Conservation (phyloP, 2,888 invertebrate species). For the Eucera pruinosa region DNA sequence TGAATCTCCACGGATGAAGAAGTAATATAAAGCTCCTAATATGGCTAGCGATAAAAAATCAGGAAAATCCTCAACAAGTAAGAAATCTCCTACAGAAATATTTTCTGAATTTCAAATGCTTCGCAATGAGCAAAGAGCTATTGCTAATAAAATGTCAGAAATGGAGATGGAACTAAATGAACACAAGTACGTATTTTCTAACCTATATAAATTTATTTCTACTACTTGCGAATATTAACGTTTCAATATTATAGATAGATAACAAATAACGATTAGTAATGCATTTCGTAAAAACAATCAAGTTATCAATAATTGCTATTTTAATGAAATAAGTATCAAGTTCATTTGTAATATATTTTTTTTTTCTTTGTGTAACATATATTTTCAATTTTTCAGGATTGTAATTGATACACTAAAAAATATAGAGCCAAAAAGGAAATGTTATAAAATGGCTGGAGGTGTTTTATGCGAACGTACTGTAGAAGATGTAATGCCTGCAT, state of each 20-base stretch:
- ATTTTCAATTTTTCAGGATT: slow-evolving; percentile 87
- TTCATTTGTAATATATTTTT: neutral
- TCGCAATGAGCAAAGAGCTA: slow-evolving; percentile 93
- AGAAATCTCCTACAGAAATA: slow-evolving; percentile 89
- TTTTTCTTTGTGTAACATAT: slow-evolving; percentile 2
- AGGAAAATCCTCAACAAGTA: slow-evolving; percentile 74
- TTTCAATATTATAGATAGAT: neutral
- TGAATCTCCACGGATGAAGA: slow-evolving; percentile 24
- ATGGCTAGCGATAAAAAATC: slow-evolving; percentile 82
- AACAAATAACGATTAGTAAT: neutral
- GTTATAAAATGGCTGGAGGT: slow-evolving; percentile 97
- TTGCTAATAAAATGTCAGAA: slow-evolving; percentile 95
- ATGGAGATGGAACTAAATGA: slow-evolving; percentile 97
- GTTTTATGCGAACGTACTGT: slow-evolving; percentile 97
- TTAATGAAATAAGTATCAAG: neutral
- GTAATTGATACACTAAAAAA: slow-evolving; percentile 96
- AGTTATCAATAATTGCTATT: neutral
- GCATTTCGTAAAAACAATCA: too few relatives aligned
- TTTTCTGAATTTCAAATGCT: slow-evolving; percentile 94
- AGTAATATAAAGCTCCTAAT: slow-evolving; percentile 72
- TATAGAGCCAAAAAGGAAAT: slow-evolving; percentile 93
- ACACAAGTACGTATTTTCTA: slow-evolving; percentile 90
- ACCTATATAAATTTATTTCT: slow-evolving; percentile 65
- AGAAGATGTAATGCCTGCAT: slow-evolving; percentile 94
- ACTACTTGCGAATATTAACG: neutral